Evolutionary conservation across 2,797 vertebrate genomes (phyloP), one percentile per base, ranked within the genome.

Genomic region (Mustela erminea): DNA sequence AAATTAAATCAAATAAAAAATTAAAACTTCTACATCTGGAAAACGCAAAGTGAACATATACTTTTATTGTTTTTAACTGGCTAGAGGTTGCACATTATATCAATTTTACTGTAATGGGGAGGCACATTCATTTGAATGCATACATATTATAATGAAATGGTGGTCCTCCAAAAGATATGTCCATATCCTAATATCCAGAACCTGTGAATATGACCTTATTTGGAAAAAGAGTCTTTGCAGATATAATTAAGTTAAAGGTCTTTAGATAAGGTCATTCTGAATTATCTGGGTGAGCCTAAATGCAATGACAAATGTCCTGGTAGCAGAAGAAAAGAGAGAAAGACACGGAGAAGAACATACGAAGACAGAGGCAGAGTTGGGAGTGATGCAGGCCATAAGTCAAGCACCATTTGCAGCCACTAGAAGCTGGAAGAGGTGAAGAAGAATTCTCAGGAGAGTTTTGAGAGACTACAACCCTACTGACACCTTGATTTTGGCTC

Each of bases 21-120:
- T 54, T 14, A 87, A 90, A 93, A 35, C 8, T 6, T 64, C 21
- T 54, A 41, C 21, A 84, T 93, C 5, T 95, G 54, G 13, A 68
- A 96, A 92, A 56, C 29, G 43, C 43, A 75, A 84, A 92, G 21
- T 52, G 81, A 81, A 77, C 32, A 21, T 64, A 25, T 17, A 75
- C 32, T 74, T 66, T 81, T 85, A 68, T 70, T 87, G 25, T 68
- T 49, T 25, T 93, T 84, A 93, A 64, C 43, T 87, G 62, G 20
- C 23, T 62, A 35, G 32, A 84, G 25, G 9, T 60, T 46, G 62
- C 7, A 58, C 6, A 52, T 78, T 54, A 80, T 60, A 74, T 14
- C 74, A 88, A 54, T 46, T 86, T 92, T 78, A 85, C 62, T 82
- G 27, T 74, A 66, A 52, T 46, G 10, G 3, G 1, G 13, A 83